Evolutionary conservation across 2,797 vertebrate species (phyloP).

Genomic region (Anableps anableps): DNA sequence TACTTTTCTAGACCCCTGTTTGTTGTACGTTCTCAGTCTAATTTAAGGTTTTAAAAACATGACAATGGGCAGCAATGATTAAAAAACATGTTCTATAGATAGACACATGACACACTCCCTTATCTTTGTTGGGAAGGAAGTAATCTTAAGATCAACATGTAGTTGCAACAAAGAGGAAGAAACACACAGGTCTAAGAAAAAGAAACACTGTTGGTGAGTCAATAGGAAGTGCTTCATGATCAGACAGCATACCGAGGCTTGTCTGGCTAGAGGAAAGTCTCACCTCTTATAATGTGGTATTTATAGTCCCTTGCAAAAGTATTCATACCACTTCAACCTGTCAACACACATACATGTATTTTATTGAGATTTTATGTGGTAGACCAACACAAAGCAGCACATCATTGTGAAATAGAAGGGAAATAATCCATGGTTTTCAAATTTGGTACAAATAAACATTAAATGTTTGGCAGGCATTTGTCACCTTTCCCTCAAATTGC

Average conservation of each 20-base stretch:
- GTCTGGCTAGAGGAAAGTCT: slow-evolving; percentile 55
- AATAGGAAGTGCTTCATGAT: slow-evolving; percentile 61
- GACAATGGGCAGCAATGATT: slow-evolving; percentile 1
- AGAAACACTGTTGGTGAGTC: slow-evolving; percentile 50
- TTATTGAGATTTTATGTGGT: neutral
- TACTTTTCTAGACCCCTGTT: neutral
- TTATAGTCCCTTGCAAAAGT: neutral
- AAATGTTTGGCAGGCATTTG: neutral
- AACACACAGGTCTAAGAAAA: slow-evolving; percentile 61
- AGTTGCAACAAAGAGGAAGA: slow-evolving; percentile 59
- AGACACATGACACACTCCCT: slow-evolving; percentile 10
- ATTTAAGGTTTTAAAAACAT: neutral
- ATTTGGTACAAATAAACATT: neutral
- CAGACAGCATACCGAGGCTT: slow-evolving; percentile 45
- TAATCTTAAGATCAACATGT: slow-evolving; percentile 21
- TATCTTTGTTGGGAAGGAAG: slow-evolving; percentile 53
- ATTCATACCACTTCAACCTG: neutral
- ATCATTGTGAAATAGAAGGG: neutral
- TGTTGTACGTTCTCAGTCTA: neutral
- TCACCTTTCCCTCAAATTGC: neutral
- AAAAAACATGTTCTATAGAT: slow-evolving; percentile 29
- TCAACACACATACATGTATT: neutral
- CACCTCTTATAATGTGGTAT: neutral
- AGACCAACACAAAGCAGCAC: neutral
- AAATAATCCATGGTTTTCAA: neutral